phyloP scores from a whole-genome alignment of 1,140 invertebrate species.

The Trissolcus basalis region DNA sequence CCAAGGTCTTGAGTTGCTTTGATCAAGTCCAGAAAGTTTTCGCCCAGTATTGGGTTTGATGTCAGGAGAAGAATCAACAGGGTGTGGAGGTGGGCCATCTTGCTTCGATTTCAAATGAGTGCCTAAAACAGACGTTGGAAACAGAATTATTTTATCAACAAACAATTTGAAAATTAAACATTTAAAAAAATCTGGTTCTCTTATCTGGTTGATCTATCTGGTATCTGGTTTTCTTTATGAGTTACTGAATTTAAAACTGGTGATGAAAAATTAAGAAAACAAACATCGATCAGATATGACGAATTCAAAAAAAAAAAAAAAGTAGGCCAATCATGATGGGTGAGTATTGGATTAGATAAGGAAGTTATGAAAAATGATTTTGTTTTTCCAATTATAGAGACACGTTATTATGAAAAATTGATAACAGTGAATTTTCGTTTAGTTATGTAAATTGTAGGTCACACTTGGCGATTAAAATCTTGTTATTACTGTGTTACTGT shows the following conservation, averaged over 20 bases:
- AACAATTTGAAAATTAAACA: too few relatives aligned
- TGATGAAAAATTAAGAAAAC: too few relatives aligned
- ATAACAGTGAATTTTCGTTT: conserved; percentile 12
- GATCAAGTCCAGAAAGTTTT: conserved; percentile 53
- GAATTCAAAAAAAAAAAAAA: too few relatives aligned
- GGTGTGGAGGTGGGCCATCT: conserved; percentile 25
- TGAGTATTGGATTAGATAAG: neutral
- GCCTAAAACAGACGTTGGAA: neutral
- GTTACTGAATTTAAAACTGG: too few relatives aligned
- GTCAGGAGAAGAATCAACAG: conserved; percentile 2
- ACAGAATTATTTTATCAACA: too few relatives aligned
- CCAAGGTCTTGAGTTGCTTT: conserved; percentile 43
- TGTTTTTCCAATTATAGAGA: neutral
- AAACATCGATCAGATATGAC: too few relatives aligned
- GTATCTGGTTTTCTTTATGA: too few relatives aligned
- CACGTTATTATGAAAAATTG: neutral
- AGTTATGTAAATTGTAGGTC: conserved; percentile 25
- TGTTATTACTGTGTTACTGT: conserved; percentile 30
- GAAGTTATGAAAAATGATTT: neutral
- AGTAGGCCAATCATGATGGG: neutral
- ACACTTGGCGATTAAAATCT: conserved; percentile 10
- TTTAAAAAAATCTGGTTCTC: too few relatives aligned
- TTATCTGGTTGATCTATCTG: too few relatives aligned
- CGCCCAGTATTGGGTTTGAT: conserved; percentile 6
- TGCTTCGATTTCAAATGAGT: conserved; percentile 15